Conservation (phyloP, 1,140 invertebrate species). For the Trichonephila inaurata region DNA sequence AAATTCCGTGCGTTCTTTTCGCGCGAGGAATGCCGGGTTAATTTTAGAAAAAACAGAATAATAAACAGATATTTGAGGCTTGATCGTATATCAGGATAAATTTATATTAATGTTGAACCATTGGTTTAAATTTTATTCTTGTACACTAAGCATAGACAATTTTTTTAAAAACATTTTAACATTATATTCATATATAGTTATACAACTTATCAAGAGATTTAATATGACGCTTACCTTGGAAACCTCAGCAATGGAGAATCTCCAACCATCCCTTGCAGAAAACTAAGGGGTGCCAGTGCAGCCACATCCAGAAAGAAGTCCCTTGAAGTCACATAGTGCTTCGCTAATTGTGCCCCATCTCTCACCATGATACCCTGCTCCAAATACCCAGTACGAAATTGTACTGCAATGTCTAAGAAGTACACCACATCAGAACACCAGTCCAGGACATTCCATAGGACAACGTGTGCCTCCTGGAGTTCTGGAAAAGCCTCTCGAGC, state of each 20-base stretch:
- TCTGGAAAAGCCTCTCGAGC: conserved; percentile 97
- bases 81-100: too few relatives aligned
- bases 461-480: conserved; percentile 81
- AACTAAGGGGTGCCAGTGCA: conserved; percentile 91
- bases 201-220: too few relatives aligned
- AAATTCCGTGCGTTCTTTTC: too few relatives aligned
- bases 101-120: too few relatives aligned
- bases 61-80: too few relatives aligned
- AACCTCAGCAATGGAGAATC: conserved; percentile 88
- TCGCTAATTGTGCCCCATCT: conserved; percentile 92
- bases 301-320: conserved; percentile 91
- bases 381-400: conserved; percentile 95
- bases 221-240: conserved; percentile 50
- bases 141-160: too few relatives aligned
- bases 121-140: too few relatives aligned
- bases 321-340: conserved; percentile 92
- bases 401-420: conserved; percentile 91
- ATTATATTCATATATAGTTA: too few relatives aligned
- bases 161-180: too few relatives aligned
- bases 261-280: conserved; percentile 91
- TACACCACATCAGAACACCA: conserved; percentile 92
- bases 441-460: conserved; percentile 84
- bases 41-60: too few relatives aligned
- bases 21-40: too few relatives aligned
- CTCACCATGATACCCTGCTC: conserved; percentile 98